Evolutionary conservation across 2,888 invertebrate genomes (phyloP).

Genomic region (Phyto melanocephala): DNA sequence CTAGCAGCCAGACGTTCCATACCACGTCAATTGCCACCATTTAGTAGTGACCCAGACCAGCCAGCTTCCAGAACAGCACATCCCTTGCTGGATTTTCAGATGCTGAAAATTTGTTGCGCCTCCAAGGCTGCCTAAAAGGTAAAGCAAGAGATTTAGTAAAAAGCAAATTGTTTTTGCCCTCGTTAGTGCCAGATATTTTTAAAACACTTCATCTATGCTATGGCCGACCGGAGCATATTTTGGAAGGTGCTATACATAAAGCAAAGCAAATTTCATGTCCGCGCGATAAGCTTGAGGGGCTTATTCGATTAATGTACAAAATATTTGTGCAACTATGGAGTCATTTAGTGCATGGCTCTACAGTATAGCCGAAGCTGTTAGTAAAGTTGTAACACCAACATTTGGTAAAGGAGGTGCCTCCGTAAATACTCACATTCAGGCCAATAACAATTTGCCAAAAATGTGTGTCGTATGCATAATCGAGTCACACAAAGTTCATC

Average conservation of each 20-base stretch:
- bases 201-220: slow-evolving; percentile 13
- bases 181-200: not conserved
- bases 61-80: slow-evolving; percentile 40
- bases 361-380: slow-evolving; percentile 18
- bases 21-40: not conserved
- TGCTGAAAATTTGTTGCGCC: slow-evolving; percentile 7
- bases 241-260: slow-evolving; percentile 27
- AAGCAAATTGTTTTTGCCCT: not conserved
- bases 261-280: slow-evolving; percentile 13
- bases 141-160: slow-evolving; percentile 1
- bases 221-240: slow-evolving; percentile 21
- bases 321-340: slow-evolving; percentile 18
- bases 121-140: slow-evolving; percentile 11
- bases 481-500: not conserved
- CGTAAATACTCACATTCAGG: not conserved
- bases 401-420: not conserved
- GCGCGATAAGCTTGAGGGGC: not conserved
- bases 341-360: slow-evolving; percentile 21
- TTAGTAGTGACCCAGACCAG: slow-evolving; percentile 26
- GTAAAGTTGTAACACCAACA: not conserved
- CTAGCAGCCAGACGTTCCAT: slow-evolving; percentile 4
- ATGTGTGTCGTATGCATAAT: not conserved
- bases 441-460: not conserved
- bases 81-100: slow-evolving; percentile 1
- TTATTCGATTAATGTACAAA: not conserved